Conservation (phyloP, 1,140 invertebrate species). For the Drosophila sechellia region DNA sequence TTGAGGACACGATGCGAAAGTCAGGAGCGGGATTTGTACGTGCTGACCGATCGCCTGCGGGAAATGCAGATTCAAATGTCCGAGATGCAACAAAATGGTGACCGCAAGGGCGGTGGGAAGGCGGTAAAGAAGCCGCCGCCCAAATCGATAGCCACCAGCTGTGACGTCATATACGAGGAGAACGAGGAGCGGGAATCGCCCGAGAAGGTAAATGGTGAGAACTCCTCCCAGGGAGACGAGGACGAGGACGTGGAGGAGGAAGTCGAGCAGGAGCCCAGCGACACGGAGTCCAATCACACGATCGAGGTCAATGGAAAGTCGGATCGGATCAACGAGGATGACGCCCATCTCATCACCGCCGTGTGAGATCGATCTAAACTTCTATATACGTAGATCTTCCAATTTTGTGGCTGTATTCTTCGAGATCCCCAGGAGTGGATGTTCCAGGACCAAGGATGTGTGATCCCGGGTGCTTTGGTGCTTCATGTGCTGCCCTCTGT, state of each 20-base stretch:
- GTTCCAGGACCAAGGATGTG: conserved; percentile 26
- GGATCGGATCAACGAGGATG: conserved; percentile 70
- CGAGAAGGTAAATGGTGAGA: conserved; percentile 45
- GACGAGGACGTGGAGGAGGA: conserved; percentile 43
- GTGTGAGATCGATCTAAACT: conserved; percentile 39
- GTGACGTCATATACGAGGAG: conserved; percentile 84
- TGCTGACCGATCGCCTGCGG: conserved; percentile 85
- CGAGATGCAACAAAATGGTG: conserved; percentile 63
- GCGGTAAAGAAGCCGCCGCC: conserved; percentile 76
- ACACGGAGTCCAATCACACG: conserved; percentile 70
- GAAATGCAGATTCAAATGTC: conserved; percentile 82
- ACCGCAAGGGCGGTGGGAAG: conserved; percentile 21
- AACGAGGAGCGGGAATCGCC: conserved; percentile 80
- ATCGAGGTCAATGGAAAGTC: conserved; percentile 65
- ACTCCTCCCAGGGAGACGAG: conserved; percentile 23
- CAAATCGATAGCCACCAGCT: conserved; percentile 80
- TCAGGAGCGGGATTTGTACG: conserved; percentile 86
- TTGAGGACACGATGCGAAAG: conserved; percentile 85
- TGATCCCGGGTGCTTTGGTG: conserved; percentile 11
- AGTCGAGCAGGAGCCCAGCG: conserved; percentile 64
- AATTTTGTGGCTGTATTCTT: conserved; percentile 43
- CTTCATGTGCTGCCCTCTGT: conserved; percentile 20
- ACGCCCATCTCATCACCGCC: conserved; percentile 75
- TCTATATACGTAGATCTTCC: neutral
- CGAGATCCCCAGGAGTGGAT: conserved; percentile 11